Evolutionary conservation across 2,888 invertebrate genomes (phyloP).

Genomic region (Polymixis flavicincta): DNA sequence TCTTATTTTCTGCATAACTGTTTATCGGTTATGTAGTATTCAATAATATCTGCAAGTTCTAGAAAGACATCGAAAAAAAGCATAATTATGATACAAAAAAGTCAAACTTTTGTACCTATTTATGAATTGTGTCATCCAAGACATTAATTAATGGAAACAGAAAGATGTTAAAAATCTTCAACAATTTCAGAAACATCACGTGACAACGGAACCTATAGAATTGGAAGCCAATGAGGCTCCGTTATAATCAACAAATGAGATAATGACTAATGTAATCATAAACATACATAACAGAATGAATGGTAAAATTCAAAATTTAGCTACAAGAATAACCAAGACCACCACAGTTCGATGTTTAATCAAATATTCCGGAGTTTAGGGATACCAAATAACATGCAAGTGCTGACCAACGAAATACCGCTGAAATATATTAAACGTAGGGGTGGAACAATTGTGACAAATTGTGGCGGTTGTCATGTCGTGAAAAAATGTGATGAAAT

Average conservation of each 20-base stretch:
- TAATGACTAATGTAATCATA: background rate
- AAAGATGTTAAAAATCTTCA: background rate
- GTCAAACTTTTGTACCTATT: background rate
- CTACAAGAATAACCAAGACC: constrained; percentile 28
- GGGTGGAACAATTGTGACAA: constrained; percentile 65
- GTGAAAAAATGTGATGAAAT: constrained; percentile 51
- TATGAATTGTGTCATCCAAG: background rate
- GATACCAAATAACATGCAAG: constrained; percentile 49
- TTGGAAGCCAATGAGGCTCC: background rate
- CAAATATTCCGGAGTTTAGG: constrained; percentile 43
- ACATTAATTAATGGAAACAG: background rate
- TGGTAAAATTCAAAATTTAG: background rate
- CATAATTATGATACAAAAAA: background rate
- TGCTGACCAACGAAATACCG: constrained; percentile 47
- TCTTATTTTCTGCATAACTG: background rate
- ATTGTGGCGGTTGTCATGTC: constrained; percentile 50
- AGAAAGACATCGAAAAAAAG: background rate
- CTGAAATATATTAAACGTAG: constrained; percentile 58
- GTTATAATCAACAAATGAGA: background rate
- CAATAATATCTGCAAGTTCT: background rate
- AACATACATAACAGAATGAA: background rate
- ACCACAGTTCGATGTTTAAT: constrained; percentile 34
- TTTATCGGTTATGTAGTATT: background rate
- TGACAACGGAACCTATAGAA: background rate
- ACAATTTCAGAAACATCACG: no score